A percentile compares a stretch with the other conserved stretches of the same genome.
These are phyloP conservation scores for Scleropages formosus DNA, from an alignment of 2,797 vertebrate species.

Conservation along the genomic window DNA sequence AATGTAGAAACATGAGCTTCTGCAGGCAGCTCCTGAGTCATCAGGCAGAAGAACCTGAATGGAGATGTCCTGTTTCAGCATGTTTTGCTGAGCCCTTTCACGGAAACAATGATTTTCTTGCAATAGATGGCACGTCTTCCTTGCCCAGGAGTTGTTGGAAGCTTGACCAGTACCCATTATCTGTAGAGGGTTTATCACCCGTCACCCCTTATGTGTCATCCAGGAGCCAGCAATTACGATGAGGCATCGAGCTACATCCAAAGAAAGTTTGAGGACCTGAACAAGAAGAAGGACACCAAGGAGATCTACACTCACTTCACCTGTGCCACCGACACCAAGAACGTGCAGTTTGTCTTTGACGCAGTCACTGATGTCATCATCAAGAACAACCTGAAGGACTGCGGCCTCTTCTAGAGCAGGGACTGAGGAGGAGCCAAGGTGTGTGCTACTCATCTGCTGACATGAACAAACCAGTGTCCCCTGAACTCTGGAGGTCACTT, in stretches of 20 bases:
- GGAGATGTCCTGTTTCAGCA: no score
- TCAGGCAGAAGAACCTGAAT: no score
- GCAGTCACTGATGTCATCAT: slow-evolving; percentile 98
- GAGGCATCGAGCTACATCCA: slow-evolving; percentile 94
- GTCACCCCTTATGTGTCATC: neutral
- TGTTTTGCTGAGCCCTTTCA: neutral
- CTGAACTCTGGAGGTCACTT: no score
- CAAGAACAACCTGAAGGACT: slow-evolving; percentile 99
- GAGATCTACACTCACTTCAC: slow-evolving; percentile 98
- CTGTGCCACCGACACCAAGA: slow-evolving; percentile 97
- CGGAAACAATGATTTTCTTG: neutral
- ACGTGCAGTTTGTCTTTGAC: slow-evolving; percentile 97
- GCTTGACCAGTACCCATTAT: neutral
- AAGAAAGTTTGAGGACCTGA: slow-evolving; percentile 96
- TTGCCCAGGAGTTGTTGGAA: neutral
- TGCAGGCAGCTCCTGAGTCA: no score
- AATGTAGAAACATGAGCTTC: no score
- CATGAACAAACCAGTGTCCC: neutral
- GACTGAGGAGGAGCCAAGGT: slow-evolving; percentile 51
- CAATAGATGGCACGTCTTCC: neutral
- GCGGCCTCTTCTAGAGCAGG: slow-evolving; percentile 84
- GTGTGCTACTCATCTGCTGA: neutral
- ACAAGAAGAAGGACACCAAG: slow-evolving; percentile 98
- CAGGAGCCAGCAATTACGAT: slow-evolving; percentile 87
- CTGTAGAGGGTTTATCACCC: neutral